A percentile compares a stretch with the other conserved stretches of the same genome.
Evolutionary conservation across 2,113 vertebrate genomes (phyloP).

Genomic region (Oreochromis spilurus): DNA sequence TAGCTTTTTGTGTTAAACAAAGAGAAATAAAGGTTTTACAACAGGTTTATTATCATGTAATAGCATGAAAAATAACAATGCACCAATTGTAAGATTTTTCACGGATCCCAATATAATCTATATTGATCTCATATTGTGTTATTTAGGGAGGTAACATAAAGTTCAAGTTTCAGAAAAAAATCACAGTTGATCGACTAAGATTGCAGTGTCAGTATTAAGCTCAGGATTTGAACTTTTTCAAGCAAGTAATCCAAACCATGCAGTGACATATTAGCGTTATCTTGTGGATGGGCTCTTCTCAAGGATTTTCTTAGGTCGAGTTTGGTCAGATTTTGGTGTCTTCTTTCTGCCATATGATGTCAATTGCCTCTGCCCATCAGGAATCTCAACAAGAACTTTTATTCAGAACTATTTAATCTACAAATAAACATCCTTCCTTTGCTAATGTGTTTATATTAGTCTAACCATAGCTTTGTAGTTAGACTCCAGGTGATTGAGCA

Average conservation of each 20-base stretch:
- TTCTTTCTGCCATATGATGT: not conserved
- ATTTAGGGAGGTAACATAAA: not conserved
- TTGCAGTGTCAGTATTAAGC: not conserved
- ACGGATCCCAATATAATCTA: not conserved
- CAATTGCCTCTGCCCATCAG: not conserved
- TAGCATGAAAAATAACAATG: not conserved
- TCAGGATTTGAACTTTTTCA: not conserved
- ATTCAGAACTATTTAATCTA: not conserved
- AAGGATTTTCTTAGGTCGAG: accelerated
- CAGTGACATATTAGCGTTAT: not conserved
- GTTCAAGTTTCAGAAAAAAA: not conserved
- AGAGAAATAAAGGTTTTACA: not conserved
- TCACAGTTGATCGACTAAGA: not conserved
- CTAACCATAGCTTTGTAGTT: not conserved
- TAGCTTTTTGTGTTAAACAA: not conserved
- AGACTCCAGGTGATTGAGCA: not conserved
- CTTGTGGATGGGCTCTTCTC: not conserved
- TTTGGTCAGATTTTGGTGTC: not conserved
- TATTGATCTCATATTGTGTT: not conserved
- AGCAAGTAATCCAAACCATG: not conserved
- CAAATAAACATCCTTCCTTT: not conserved
- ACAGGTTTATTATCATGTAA: not conserved
- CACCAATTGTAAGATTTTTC: not conserved
- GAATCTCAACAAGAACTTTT: not conserved
- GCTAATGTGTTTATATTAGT: not conserved